Base-by-base conservation (phyloP, 2,797 vertebrate genomes). In the Hozukius guyotensis region DNA sequence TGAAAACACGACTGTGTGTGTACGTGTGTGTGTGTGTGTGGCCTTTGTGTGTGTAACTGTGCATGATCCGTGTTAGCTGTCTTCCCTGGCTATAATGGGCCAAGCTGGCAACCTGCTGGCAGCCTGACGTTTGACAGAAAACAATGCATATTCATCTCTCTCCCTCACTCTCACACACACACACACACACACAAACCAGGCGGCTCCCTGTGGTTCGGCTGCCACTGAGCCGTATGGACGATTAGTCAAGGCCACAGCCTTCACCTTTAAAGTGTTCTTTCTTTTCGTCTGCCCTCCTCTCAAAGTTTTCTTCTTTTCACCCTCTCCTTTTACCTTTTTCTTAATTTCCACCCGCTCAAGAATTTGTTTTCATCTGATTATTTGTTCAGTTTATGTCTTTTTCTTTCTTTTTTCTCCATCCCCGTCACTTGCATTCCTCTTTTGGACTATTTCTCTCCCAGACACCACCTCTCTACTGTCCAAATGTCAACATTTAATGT, bases 231-330 rank as follows among this genome's bases (percentile, higher is more conserved):
- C 92, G 20, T 93, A 93, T 90, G 92, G 91, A 80, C 81, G 12
- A 94, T 93, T 94, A 94, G 90, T 90, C 87, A 82, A 91, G 93
- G 91, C 90, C 90, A 73, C 74, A 73, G 87, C 86, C 90, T 89
- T 92, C 90, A 93, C 92, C 91, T 92, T 90, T 86, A 85, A 90
- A 90, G 81, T 72, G 42, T 42, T 82, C 74, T 34, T 66, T 75
- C 8, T 60, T 80, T 75, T 75, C 59, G 62, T 79, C 77, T 84
- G 85, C 24, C 83, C 66, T 85, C 52, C 49, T 82, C 78, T 56
- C n/a, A 74, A 89, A 90, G 53, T 91, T 88, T 83, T 61, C 60
- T n/a, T 46, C 24, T 29, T 75, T 31, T 42, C 27, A 5, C 27
- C 10, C 20, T 25, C 0, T 24, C 18, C 36, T 32, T 36, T 69